These are phyloP conservation scores for Heliconius congener DNA, from an alignment of 1,140 invertebrate species.

Conservation along the genomic window DNA sequence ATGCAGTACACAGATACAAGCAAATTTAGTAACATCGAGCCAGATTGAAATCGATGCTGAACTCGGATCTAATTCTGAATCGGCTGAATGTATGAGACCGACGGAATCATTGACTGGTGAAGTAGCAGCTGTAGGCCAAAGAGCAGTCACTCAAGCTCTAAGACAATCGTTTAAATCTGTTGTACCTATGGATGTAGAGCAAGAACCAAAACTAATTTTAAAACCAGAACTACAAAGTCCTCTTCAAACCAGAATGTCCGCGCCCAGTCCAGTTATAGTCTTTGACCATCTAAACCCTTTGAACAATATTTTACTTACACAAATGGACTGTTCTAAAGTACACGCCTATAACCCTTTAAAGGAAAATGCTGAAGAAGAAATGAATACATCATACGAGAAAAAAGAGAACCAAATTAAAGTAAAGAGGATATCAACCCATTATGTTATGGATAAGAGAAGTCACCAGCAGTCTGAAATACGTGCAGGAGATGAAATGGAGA, in stretches of 20 bases:
- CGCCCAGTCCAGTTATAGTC: slow-evolving; percentile 44
- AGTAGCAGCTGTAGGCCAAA: slow-evolving; percentile 17
- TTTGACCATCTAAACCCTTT: slow-evolving; percentile 67
- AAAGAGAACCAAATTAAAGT: slow-evolving; percentile 36
- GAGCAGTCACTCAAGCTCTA: slow-evolving; percentile 15
- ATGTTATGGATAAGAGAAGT: slow-evolving; percentile 38
- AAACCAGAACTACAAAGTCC: slow-evolving; percentile 11
- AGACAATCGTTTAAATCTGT: slow-evolving; percentile 15
- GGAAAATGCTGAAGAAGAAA: background rate
- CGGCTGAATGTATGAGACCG: slow-evolving; percentile 36
- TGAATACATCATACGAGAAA: slow-evolving; percentile 1
- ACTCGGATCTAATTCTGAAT: slow-evolving; percentile 42
- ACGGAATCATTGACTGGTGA: slow-evolving; percentile 30
- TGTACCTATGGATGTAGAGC: slow-evolving; percentile 29
- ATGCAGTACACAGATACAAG: slow-evolving; percentile 61
- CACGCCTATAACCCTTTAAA: slow-evolving; percentile 57
- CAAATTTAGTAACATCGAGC: slow-evolving; percentile 61
- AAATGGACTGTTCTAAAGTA: slow-evolving; percentile 42
- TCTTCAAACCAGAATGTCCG: background rate
- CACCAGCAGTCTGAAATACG: slow-evolving; percentile 21
- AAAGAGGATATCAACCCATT: slow-evolving; percentile 44
- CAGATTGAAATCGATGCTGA: slow-evolving; percentile 65
- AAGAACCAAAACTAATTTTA: slow-evolving; percentile 4
- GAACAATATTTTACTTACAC: slow-evolving; percentile 61
- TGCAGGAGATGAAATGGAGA: slow-evolving; percentile 36